Evolutionary conservation across 2,797 vertebrate species (phyloP).

Genomic region (Arnoldichthys spilopterus): DNA sequence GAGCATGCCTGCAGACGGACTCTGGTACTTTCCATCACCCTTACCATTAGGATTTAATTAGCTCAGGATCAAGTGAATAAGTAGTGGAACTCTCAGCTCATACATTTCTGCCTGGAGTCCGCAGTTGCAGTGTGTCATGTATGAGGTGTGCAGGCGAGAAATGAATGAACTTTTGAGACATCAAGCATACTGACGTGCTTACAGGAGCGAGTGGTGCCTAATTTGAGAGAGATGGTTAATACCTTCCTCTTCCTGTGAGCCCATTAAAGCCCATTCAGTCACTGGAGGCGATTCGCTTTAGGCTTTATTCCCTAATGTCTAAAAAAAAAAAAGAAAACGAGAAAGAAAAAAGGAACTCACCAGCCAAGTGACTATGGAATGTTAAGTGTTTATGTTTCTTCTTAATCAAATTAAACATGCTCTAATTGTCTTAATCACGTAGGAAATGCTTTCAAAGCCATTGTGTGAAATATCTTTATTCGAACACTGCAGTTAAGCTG

Average conservation of each 20-base stretch:
- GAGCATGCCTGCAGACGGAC: not conserved
- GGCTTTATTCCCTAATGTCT: constrained; percentile 45
- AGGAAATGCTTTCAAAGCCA: constrained; percentile 74
- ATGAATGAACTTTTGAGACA: not conserved
- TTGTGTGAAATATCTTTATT: constrained; percentile 53
- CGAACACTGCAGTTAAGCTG: constrained; percentile 65
- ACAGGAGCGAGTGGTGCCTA: constrained; percentile 30
- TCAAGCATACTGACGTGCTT: not conserved
- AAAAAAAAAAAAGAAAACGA: constrained; percentile 31
- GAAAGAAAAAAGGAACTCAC: constrained; percentile 39
- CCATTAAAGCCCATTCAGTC: constrained; percentile 43
- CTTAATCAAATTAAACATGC: constrained; percentile 81
- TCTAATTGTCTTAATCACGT: constrained; percentile 81
- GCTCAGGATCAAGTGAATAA: not conserved
- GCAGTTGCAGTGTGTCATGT: not conserved
- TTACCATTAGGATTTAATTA: constrained; percentile 12
- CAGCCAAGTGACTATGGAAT: constrained; percentile 73
- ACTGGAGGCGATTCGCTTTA: constrained; percentile 35
- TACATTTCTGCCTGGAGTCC: not conserved
- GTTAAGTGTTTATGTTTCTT: constrained; percentile 72
- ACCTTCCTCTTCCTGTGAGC: constrained; percentile 34
- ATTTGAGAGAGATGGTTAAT: constrained; percentile 40
- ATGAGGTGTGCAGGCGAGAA: constrained; percentile 7
- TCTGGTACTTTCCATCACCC: not conserved
- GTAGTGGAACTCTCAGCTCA: no score